Evolutionary conservation across 2,888 invertebrate species (phyloP), one percentile per base, ranked within the genome.

Genomic region (Venustoraphidia nigricollis): DNA sequence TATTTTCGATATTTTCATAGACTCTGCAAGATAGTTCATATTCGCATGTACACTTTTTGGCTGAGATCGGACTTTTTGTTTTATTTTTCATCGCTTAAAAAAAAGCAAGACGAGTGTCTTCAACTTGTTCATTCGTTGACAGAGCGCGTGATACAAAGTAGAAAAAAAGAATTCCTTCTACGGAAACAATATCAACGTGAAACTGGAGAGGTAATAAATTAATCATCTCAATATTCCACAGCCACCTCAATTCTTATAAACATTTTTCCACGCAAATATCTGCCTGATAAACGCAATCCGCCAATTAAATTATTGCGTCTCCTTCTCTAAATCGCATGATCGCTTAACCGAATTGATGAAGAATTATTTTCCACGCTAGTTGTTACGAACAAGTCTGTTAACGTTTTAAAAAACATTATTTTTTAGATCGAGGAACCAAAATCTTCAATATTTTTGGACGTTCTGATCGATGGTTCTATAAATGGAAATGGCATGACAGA

Each of bases 21-120:
- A 44, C 42, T 58, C 9, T 53, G 51, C 14, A 48, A 52, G 45
- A 48, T 52, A 9, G 48, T 47, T 8, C 53, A 54, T 35, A 52
- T 53, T 13, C 48, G 58, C 35, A 41, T 45, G 6, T 55, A 54
- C 41, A 56, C 54, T 44, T 49, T 57, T 38, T 58, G 58, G 58
- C 43, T 58, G 9, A 52, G 54, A 27, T 49, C 55, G 1, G 58
- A 58, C 13, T 39, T 54, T 10, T 44, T 56, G 14, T 58, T 55
- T 47, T 39, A 52, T n/a, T 55, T 52, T 52, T 54, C 58, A 1
- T 50, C 46, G n/a, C 40, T 54, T 4, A 57, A 56, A 46, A 51
- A 49, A 34, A 48, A 53, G 40, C 56, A 57, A 48, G 56, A 58
- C 46, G 50, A 52, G 35, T 53, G 54, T 34, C 40, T 58, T 8